Conservation (phyloP, 2,113 vertebrate species). For the Laticauda laticaudata region DNA sequence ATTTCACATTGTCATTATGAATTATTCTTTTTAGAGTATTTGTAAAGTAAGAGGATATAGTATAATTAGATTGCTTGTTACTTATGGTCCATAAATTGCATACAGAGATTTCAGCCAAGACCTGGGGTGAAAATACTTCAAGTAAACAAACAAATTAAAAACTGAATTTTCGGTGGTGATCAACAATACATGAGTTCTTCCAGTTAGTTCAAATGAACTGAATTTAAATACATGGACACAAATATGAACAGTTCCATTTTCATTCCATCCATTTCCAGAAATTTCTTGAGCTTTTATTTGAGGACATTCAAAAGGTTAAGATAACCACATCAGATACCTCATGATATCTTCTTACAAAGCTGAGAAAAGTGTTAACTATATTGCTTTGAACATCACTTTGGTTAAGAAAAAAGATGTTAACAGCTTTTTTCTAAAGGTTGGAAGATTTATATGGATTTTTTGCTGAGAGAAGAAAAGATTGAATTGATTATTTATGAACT, state of each 20-base stretch:
- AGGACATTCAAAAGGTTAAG: background rate
- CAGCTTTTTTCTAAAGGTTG: background rate
- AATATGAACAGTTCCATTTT: background rate
- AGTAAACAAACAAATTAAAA: background rate
- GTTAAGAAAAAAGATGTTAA: background rate
- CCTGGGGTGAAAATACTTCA: background rate
- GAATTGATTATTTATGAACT: background rate
- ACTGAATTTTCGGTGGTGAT: background rate
- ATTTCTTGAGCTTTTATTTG: background rate
- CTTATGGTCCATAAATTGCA: background rate
- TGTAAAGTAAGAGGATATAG: background rate
- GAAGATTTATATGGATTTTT: background rate
- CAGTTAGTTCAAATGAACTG: background rate
- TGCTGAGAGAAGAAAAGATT: background rate
- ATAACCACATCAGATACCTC: background rate
- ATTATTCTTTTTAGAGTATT: background rate
- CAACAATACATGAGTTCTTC: background rate
- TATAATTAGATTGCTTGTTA: background rate
- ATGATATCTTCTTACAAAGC: background rate
- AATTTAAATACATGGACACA: background rate
- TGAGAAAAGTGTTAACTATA: background rate
- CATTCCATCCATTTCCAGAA: background rate
- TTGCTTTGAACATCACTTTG: background rate
- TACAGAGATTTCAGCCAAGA: background rate
- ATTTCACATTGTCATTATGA: background rate